phyloP scores from a whole-genome alignment of 2,113 vertebrate genomes.

The Henicopernis longicauda region DNA sequence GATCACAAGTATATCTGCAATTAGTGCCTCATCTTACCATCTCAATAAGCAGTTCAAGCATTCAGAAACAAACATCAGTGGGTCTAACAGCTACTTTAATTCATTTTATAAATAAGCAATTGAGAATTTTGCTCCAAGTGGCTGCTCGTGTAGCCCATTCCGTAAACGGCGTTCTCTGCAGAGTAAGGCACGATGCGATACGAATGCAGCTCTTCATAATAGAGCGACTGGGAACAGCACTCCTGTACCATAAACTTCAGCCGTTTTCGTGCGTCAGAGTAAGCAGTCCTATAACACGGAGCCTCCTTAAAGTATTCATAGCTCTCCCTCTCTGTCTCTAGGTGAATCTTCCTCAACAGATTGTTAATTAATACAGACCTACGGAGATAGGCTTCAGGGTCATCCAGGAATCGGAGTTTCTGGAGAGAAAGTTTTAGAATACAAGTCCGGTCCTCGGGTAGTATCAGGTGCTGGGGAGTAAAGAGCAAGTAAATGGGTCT shows the following conservation, averaged over 20 bases:
- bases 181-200: slow-evolving; percentile 89
- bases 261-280: slow-evolving; percentile 85
- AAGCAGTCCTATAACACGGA: slow-evolving; percentile 73
- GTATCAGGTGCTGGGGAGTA: slow-evolving; percentile 87
- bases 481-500: not conserved
- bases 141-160: slow-evolving; percentile 82
- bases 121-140: slow-evolving; percentile 80
- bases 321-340: slow-evolving; percentile 86
- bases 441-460: slow-evolving; percentile 93
- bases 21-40: slow-evolving; percentile 50
- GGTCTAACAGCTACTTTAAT: slow-evolving; percentile 80
- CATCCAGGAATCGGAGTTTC: slow-evolving; percentile 95
- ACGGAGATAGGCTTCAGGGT: slow-evolving; percentile 91
- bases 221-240: slow-evolving; percentile 84
- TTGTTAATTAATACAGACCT: slow-evolving; percentile 99
- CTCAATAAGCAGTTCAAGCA: slow-evolving; percentile 68
- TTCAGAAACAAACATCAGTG: slow-evolving; percentile 69
- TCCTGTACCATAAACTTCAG: slow-evolving; percentile 91
- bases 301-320: slow-evolving; percentile 81
- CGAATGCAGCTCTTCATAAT: slow-evolving; percentile 85
- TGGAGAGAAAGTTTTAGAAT: slow-evolving; percentile 95
- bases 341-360: slow-evolving; percentile 95
- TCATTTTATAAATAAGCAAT: slow-evolving; percentile 90
- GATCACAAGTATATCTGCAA: slow-evolving; percentile 49
- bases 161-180: slow-evolving; percentile 80